phyloP scores from a whole-genome alignment of 2,797 vertebrate species.

The Pipistrellus kuhlii region DNA sequence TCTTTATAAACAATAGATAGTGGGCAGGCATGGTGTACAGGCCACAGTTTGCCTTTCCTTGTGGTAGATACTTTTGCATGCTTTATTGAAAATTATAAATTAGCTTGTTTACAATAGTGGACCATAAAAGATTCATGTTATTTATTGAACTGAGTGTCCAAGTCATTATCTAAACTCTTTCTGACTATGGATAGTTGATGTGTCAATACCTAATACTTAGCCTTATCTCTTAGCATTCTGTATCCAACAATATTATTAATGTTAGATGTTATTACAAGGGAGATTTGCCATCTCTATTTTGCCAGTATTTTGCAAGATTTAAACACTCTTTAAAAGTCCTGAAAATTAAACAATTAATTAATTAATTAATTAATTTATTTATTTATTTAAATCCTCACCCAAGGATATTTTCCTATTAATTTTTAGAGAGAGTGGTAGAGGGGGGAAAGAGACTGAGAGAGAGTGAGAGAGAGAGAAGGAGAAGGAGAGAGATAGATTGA shows the following conservation, averaged over 20 bases:
- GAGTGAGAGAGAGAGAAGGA: too few relatives aligned
- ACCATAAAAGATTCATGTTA: background rate
- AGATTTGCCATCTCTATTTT: background rate
- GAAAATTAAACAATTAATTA: background rate
- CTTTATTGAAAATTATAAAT: background rate
- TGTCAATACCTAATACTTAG: background rate
- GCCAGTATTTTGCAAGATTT: background rate
- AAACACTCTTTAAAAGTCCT: background rate
- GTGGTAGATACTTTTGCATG: background rate
- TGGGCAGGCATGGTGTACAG: background rate
- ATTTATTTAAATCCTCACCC: too few relatives aligned
- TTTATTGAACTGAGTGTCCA: background rate
- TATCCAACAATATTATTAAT: conserved; percentile 10
- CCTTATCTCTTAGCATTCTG: background rate
- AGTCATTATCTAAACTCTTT: background rate
- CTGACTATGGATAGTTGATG: background rate
- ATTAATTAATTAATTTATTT: too few relatives aligned
- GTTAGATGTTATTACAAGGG: background rate
- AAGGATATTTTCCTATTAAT: too few relatives aligned
- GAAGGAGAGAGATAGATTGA: too few relatives aligned
- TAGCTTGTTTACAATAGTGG: background rate
- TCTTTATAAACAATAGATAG: background rate
- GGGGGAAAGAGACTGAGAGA: too few relatives aligned
- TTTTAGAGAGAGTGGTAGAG: too few relatives aligned
- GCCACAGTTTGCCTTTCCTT: background rate